Conservation (phyloP, 2,888 invertebrate genomes). For the Resseliella maxima region DNA sequence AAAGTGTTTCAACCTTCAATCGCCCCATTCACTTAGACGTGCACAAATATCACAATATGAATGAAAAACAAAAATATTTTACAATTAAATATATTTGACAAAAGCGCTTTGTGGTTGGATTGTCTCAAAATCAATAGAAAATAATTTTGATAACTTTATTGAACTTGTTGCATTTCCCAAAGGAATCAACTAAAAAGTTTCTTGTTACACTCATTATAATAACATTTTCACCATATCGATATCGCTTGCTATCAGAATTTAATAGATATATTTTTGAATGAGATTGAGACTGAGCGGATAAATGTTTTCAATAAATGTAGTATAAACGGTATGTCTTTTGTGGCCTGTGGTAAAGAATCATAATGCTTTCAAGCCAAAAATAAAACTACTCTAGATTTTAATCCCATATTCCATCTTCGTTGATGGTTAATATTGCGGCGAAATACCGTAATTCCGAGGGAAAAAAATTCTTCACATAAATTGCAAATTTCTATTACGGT, state of each 20-base stretch:
- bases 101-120: not conserved
- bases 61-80: not conserved
- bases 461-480: not conserved
- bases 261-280: not conserved
- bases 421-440: not conserved
- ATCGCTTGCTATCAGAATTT: not conserved
- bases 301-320: too few relatives aligned
- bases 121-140: slow-evolving; percentile 9
- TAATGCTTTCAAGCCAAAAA: too few relatives aligned
- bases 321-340: too few relatives aligned
- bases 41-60: not conserved
- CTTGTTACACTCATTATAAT: slow-evolving; percentile 13
- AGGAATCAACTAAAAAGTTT: slow-evolving; percentile 18
- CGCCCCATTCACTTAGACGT: not conserved
- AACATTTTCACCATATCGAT: not conserved
- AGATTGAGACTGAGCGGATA: not conserved
- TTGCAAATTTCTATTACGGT: slow-evolving; percentile 13
- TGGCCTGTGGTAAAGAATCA: too few relatives aligned
- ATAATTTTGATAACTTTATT: slow-evolving; percentile 47
- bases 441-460: not conserved
- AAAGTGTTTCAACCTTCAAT: not conserved
- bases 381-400: too few relatives aligned
- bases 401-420: too few relatives aligned
- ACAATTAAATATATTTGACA: not conserved
- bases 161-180: slow-evolving; percentile 10